Evolutionary conservation across 2,113 vertebrate species (phyloP).

Genomic region (Cathartes aura): DNA sequence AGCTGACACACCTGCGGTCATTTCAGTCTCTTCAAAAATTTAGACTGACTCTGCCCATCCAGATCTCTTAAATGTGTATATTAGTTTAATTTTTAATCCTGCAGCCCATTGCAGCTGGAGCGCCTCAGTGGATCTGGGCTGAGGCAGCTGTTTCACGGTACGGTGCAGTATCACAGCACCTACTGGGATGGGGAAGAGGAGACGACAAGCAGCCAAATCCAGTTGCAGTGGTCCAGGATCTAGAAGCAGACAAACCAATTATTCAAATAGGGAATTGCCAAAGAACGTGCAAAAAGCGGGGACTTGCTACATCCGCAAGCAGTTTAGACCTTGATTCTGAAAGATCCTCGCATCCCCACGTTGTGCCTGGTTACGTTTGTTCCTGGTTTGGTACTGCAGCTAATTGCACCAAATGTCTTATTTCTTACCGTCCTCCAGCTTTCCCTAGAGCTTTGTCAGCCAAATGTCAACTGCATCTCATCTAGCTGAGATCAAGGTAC

Average conservation of each 20-base stretch:
- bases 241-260: not conserved
- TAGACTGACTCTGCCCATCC: not conserved
- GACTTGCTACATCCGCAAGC: not conserved
- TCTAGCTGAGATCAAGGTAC: conserved; percentile 4
- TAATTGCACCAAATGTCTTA: not conserved
- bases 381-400: not conserved
- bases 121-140: not conserved
- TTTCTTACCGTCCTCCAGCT: not conserved
- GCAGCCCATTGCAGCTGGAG: not conserved
- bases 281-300: not conserved
- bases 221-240: not conserved
- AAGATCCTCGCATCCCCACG: not conserved
- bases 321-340: not conserved
- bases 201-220: not conserved
- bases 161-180: not conserved
- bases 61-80: not conserved
- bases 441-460: conserved; percentile 19
- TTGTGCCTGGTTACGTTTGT: not conserved
- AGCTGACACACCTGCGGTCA: not conserved
- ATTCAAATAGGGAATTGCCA: not conserved
- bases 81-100: not conserved
- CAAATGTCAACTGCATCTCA: conserved; percentile 34
- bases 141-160: not conserved
- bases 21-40: not conserved
- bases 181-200: not conserved